Evolutionary conservation across 1,140 invertebrate genomes (phyloP), one percentile per base, ranked within the genome.

Genomic region (Sycophaga agraensis): DNA sequence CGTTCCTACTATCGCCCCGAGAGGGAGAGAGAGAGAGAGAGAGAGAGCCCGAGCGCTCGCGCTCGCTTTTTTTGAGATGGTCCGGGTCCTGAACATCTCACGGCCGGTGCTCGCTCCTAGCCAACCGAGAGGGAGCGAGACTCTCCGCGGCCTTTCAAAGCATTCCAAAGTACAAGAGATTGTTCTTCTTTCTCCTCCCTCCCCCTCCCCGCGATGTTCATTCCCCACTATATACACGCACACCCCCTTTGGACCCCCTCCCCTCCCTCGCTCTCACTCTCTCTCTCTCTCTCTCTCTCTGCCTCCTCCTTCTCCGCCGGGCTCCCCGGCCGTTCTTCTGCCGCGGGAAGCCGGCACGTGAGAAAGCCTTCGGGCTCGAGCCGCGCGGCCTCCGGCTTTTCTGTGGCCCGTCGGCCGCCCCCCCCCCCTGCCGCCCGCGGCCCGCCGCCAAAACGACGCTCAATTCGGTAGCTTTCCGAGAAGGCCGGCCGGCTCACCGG

Each of bases 141-240:
- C 61, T 70, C 64, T 73, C 72, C 74, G 79, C 78, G 79, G 79
- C 71, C 74, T 75, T 78, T 79, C 79, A 80, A 80, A 82, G 79
- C 79, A 82, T 82, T 82, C 79, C 78, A 73, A 72, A 73, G 74
- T 73, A 70, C 73, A 72, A 77, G 72, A 73, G 72, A 73, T 70
- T 73, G 68, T 75, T 72, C 68, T 72, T 69, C 73, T 72, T 71
- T 67, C 68, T 69, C 66, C 46, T 63, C 66, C 66, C 58, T 67
- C 66, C 60, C 63, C 54, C 53, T 45, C 24, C 57, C 40, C 53
- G 4, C 22, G 42, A 34, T 59, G 40, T 43, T 45, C 43, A 40
- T 45, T 22, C 59, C 24, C 53, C 61, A 59, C 59, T 39, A 65
- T 50, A 43, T 26, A 31, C 56, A 12, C 14, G 46, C 35, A 50